These are phyloP conservation scores for Oreotrochilus melanogaster DNA, from an alignment of 2,113 vertebrate species.

Conservation along the genomic window DNA sequence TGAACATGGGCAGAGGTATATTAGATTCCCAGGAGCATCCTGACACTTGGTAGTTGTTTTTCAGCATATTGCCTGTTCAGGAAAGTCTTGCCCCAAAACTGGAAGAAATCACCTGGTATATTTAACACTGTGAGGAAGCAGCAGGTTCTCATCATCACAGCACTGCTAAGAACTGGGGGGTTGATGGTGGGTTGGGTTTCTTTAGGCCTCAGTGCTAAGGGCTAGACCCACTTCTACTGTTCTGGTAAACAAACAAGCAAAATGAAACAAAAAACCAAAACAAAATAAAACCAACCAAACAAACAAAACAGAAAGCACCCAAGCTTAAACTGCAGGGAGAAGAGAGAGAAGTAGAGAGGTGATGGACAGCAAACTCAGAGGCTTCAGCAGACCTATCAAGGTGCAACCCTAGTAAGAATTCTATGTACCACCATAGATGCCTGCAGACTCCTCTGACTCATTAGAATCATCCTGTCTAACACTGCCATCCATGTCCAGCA, in stretches of 20 bases:
- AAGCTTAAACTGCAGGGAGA: background rate
- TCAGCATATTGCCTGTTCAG: background rate
- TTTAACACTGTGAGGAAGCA: background rate
- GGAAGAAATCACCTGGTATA: background rate
- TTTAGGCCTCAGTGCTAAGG: background rate
- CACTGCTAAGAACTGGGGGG: rapidly evolving
- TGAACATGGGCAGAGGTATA: background rate
- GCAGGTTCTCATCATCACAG: background rate
- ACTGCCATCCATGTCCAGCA: background rate
- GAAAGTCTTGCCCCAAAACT: background rate
- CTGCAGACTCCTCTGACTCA: background rate
- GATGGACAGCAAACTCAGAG: background rate
- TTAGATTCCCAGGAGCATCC: background rate
- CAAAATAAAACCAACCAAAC: no score
- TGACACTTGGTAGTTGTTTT: background rate
- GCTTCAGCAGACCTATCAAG: background rate
- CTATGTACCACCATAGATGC: background rate
- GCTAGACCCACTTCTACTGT: background rate
- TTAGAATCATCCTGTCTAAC: background rate
- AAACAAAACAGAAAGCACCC: background rate
- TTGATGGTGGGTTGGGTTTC: background rate
- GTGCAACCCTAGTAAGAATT: background rate
- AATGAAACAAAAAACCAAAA: no score
- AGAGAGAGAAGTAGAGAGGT: background rate
- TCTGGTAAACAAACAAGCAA: background rate